phyloP scores from a whole-genome alignment of 2,797 vertebrate genomes.

The Steatocranus sp. region DNA sequence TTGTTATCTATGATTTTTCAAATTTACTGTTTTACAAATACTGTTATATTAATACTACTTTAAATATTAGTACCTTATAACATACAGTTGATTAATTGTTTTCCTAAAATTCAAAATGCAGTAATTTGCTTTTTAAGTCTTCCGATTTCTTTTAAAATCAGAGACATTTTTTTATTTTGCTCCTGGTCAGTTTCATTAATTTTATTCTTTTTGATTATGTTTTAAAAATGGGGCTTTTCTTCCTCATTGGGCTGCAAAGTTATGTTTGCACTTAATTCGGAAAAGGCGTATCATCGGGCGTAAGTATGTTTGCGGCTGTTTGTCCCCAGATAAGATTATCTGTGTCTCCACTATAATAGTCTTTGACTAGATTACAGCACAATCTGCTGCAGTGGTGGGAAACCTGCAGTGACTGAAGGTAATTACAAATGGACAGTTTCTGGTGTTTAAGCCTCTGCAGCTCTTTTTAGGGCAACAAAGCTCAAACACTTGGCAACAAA shows the following conservation, averaged over 20 bases:
- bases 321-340: neutral
- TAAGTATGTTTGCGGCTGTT: neutral
- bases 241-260: neutral
- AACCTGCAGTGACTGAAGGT: neutral
- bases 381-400: neutral
- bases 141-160: neutral
- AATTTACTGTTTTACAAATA: neutral
- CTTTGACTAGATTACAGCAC: neutral
- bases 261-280: neutral
- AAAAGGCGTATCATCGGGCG: neutral
- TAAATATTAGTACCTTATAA: neutral
- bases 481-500: neutral
- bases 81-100: rapidly evolving
- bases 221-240: rapidly evolving
- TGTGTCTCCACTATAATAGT: neutral
- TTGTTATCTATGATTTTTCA: neutral
- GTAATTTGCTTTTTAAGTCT: neutral
- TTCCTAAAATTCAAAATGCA: neutral
- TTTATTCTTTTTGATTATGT: rapidly evolving
- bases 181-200: neutral
- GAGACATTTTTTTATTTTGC: neutral
- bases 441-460: neutral
- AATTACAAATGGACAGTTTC: neutral
- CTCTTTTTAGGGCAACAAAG: rapidly evolving
- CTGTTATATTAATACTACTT: neutral